These are phyloP conservation scores for Mungos mungo DNA, from an alignment of 2,113 vertebrate genomes.

Conservation along the genomic window DNA sequence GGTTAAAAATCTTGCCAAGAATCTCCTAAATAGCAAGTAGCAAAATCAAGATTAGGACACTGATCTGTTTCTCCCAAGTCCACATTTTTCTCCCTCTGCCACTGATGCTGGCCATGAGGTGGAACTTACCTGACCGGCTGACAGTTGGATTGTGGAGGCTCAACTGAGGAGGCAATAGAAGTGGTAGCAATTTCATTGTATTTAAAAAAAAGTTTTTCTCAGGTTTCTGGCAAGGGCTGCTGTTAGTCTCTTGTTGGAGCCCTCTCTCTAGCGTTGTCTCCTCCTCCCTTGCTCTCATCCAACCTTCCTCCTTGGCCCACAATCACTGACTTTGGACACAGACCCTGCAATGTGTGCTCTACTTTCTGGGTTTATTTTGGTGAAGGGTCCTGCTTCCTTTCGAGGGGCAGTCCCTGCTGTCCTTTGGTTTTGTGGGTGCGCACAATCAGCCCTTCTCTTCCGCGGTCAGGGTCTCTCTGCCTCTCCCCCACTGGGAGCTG, in stretches of 20 bases:
- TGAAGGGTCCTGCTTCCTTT: neutral
- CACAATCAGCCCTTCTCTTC: neutral
- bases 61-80: neutral
- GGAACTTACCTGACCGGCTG: neutral
- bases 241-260: neutral
- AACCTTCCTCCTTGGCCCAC: neutral
- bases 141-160: neutral
- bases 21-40: neutral
- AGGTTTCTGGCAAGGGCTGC: neutral
- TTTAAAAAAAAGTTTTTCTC: neutral
- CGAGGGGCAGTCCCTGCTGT: neutral
- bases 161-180: neutral
- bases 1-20: neutral
- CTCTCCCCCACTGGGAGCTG: neutral
- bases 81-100: neutral
- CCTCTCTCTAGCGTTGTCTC: neutral
- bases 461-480: neutral
- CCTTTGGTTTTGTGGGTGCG: neutral
- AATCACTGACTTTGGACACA: neutral
- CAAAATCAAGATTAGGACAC: neutral
- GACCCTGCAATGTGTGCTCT: neutral
- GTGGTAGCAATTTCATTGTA: neutral
- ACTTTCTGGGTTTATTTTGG: conserved; percentile 17
- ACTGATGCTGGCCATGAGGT: neutral
- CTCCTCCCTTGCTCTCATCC: neutral